Conservation (phyloP, 2,113 vertebrate species). For the Vimba vimba region DNA sequence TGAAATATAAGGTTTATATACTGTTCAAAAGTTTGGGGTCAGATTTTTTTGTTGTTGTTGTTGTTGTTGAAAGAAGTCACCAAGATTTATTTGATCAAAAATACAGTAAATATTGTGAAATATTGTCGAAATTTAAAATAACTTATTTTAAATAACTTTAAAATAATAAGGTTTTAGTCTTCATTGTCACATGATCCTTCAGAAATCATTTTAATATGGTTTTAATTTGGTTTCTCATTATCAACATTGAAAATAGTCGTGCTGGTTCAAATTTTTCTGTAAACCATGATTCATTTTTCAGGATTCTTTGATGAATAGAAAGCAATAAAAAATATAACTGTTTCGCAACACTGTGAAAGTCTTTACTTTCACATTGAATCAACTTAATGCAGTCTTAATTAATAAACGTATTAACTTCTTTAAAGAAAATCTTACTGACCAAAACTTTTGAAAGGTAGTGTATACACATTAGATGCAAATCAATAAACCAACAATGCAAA, state of each 20-base stretch:
- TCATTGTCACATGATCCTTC: too few relatives aligned
- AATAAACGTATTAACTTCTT: not conserved
- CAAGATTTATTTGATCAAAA: not conserved
- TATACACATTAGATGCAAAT: too few relatives aligned
- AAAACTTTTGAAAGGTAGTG: too few relatives aligned
- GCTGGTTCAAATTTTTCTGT: not conserved
- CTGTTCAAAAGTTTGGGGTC: not conserved
- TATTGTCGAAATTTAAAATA: not conserved
- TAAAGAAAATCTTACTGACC: too few relatives aligned
- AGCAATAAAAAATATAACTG: not conserved
- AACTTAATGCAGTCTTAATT: not conserved
- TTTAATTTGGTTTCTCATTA: too few relatives aligned
- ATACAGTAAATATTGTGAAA: not conserved
- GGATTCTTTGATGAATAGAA: not conserved
- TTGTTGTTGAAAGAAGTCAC: not conserved
- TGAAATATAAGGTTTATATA: not conserved
- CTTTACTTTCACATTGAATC: not conserved
- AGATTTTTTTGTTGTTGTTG: not conserved
- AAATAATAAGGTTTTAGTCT: too few relatives aligned
- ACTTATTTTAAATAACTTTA: too few relatives aligned
- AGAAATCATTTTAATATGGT: too few relatives aligned
- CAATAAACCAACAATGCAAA: too few relatives aligned
- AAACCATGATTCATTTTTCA: not conserved
- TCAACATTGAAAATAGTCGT: not conserved
- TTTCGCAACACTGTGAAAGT: not conserved